phyloP scores from a whole-genome alignment of 2,113 vertebrate species.

The Spizaetus ornatus region DNA sequence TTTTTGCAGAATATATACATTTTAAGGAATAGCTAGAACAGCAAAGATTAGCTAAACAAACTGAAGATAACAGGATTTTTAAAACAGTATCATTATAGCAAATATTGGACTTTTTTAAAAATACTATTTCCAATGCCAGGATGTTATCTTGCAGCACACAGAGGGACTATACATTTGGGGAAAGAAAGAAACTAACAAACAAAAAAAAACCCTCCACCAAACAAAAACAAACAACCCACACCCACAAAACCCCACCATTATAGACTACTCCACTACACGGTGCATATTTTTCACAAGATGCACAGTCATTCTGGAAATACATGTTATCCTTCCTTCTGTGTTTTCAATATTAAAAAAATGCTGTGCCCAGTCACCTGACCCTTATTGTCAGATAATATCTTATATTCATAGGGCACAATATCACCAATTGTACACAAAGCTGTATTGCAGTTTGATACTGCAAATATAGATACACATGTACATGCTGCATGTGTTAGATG shows the following conservation, averaged over 20 bases:
- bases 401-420: neutral
- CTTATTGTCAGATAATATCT: neutral
- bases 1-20: neutral
- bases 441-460: neutral
- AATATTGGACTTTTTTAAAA: neutral
- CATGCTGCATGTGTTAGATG: neutral
- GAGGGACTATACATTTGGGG: neutral
- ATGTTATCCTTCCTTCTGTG: neutral
- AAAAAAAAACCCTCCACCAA: too few relatives aligned
- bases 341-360: neutral
- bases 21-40: neutral
- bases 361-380: neutral
- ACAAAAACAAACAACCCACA: too few relatives aligned
- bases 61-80: neutral
- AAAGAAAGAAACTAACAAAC: neutral
- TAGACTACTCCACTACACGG: neutral
- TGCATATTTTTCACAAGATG: neutral
- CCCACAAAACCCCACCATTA: neutral
- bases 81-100: fast-evolving
- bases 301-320: neutral
- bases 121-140: neutral
- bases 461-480: neutral
- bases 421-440: neutral
- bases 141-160: neutral
- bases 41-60: neutral